A percentile compares a stretch with the other conserved stretches of the same genome.
phyloP scores from a whole-genome alignment of 92 coral and sea anemone genomes.

The Pocillopora meandrina region DNA sequence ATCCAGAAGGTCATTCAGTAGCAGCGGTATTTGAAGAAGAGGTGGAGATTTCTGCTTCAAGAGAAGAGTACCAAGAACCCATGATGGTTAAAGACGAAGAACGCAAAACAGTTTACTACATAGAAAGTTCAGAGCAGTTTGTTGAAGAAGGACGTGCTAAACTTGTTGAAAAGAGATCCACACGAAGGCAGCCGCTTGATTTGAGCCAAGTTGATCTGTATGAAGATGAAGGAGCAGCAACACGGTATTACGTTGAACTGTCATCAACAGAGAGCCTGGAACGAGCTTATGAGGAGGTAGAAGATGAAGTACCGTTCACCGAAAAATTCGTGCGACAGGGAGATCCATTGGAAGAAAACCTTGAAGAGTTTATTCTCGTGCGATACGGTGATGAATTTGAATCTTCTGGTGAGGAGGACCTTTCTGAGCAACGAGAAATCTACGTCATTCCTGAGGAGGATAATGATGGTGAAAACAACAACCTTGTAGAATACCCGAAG shows the following conservation, averaged over 20 bases:
- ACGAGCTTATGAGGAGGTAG: constrained; percentile 63
- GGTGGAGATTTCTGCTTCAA: constrained; percentile 48
- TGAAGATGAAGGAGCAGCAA: constrained; percentile 32
- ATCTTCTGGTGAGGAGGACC: constrained; percentile 71
- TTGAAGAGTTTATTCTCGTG: constrained; percentile 86
- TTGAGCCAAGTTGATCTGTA: constrained; percentile 43
- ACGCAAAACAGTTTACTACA: not conserved
- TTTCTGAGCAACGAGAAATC: constrained; percentile 82
- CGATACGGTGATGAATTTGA: constrained; percentile 61
- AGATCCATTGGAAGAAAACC: constrained; percentile 76
- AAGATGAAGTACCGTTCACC: constrained; percentile 40
- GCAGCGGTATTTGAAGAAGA: constrained; percentile 68
- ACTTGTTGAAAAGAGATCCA: not conserved
- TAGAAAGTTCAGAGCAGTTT: not conserved
- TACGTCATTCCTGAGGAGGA: constrained; percentile 92
- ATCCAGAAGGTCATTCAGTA: constrained; percentile 7
- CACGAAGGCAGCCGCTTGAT: constrained; percentile 29
- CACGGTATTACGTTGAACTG: constrained; percentile 82
- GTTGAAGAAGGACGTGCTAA: not conserved
- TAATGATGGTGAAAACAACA: constrained; percentile 57
- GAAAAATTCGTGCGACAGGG: constrained; percentile 81
- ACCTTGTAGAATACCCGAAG: constrained; percentile 31
- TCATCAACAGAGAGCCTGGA: constrained; percentile 83
- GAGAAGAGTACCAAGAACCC: not conserved
- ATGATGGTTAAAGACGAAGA: constrained; percentile 20